Evolutionary conservation across 1,140 invertebrate genomes (phyloP).

Genomic region (Bombus pyrosoma): DNA sequence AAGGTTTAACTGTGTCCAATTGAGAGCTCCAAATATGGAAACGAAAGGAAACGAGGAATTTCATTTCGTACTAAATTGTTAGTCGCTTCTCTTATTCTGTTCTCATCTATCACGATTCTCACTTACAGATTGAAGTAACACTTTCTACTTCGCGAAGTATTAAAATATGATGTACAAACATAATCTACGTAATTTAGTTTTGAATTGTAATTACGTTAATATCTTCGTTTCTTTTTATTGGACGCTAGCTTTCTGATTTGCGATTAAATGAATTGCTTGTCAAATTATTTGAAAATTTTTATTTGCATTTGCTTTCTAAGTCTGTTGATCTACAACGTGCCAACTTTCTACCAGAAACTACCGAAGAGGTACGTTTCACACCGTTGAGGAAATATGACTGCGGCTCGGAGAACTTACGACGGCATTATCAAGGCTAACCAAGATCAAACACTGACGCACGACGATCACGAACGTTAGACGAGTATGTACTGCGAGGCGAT

Average conservation of each 20-base stretch:
- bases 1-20: background rate
- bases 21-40: background rate
- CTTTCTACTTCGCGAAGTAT: background rate
- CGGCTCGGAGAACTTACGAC: conserved; percentile 25
- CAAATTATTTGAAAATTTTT: background rate
- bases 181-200: background rate
- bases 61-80: background rate
- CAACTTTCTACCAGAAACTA: background rate
- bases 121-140: background rate
- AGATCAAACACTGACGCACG: conserved; percentile 48
- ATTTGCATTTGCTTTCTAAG: background rate
- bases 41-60: background rate
- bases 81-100: background rate
- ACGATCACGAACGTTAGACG: conserved; percentile 11
- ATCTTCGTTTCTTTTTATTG: background rate
- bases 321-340: background rate
- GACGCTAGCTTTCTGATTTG: background rate
- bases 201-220: background rate
- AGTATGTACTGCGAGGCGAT: conserved; percentile 1
- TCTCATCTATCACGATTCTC: background rate
- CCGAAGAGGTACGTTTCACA: background rate
- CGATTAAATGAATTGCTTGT: background rate
- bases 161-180: background rate
- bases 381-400: conserved; percentile 10
- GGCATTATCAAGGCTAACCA: conserved; percentile 39